These are phyloP conservation scores for Epinephelus moara DNA, from an alignment of 2,113 vertebrate species.

Conservation along the genomic window DNA sequence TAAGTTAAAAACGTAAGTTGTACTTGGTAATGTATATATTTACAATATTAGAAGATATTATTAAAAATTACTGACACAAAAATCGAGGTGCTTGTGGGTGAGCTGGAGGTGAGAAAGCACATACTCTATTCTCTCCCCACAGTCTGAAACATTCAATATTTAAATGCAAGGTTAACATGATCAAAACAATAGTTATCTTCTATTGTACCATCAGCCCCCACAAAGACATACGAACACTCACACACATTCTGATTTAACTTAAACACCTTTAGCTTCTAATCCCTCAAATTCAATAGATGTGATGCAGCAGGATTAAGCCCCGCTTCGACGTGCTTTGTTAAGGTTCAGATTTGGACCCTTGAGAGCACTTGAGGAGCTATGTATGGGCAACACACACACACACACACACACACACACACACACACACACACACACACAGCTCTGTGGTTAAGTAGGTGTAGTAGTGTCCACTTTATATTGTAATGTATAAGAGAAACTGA, in stretches of 20 bases:
- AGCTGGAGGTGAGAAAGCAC: no score
- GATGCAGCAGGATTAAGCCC: conserved; percentile 47
- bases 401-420: conserved; percentile 9
- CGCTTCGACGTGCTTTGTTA: conserved; percentile 44
- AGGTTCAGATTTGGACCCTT: conserved; percentile 31
- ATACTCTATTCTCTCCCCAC: no score
- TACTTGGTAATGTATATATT: no score
- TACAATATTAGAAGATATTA: no score
- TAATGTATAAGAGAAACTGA: not conserved
- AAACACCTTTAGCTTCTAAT: conserved; percentile 57
- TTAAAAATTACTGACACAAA: no score
- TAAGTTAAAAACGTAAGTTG: no score
- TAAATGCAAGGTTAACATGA: not conserved
- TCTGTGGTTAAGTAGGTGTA: not conserved
- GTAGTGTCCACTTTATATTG: not conserved
- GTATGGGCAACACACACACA: not conserved
- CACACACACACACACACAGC: conserved; percentile 10
- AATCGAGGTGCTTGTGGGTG: no score
- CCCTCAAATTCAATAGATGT: conserved; percentile 38
- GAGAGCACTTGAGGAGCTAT: conserved; percentile 13
- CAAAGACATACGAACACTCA: conserved; percentile 1
- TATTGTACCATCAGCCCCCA: no score
- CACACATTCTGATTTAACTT: conserved; percentile 4
- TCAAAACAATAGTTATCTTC: not conserved
- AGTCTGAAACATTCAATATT: not conserved